These are phyloP conservation scores for Paraescarpia echinospica DNA, from an alignment of 1,140 invertebrate genomes.

Conservation along the genomic window DNA sequence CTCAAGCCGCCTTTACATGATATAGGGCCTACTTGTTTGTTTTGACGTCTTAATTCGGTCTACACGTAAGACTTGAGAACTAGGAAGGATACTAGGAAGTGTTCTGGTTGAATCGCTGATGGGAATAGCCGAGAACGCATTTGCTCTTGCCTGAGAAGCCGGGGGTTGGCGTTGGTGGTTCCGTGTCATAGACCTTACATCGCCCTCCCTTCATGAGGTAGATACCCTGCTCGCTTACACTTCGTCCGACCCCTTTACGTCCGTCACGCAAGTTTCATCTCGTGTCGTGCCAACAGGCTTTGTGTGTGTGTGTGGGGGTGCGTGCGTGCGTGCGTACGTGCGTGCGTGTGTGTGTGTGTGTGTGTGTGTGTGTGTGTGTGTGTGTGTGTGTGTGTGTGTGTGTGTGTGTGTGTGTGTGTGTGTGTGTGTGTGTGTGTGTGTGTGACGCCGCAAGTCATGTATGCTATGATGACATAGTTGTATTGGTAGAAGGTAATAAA, in stretches of 20 bases:
- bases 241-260: background rate
- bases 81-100: background rate
- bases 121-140: too few species aligned
- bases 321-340: too few species aligned
- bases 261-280: background rate
- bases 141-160: background rate
- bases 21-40: too few species aligned
- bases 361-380: too few species aligned
- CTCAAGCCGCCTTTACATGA: background rate
- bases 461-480: background rate
- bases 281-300: background rate
- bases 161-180: background rate
- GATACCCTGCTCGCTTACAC: background rate
- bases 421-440: too few species aligned
- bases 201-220: too few species aligned
- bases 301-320: too few species aligned
- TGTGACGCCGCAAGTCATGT: background rate
- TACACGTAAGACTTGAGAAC: too few species aligned
- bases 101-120: background rate
- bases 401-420: too few species aligned
- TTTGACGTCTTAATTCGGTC: too few species aligned
- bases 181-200: background rate
- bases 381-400: too few species aligned
- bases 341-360: too few species aligned
- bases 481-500: background rate